Conservation (phyloP, 2,113 vertebrate genomes). For the Azemiops feae region DNA sequence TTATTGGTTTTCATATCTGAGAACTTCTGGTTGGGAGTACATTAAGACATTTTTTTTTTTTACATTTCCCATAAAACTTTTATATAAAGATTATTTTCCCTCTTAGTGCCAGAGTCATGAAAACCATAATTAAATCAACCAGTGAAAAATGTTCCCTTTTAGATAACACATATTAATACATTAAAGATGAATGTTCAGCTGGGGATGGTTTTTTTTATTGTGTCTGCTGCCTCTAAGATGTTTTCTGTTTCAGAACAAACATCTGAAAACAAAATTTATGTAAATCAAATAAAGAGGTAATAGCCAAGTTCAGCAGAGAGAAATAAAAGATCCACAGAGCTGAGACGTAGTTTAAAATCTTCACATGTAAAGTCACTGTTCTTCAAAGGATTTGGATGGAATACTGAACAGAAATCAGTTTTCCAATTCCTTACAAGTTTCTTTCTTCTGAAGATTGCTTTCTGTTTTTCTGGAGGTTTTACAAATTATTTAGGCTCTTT, state of each 20-base stretch:
- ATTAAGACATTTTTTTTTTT: constrained; percentile 31
- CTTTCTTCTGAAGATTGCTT: background rate
- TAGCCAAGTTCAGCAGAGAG: constrained; percentile 9
- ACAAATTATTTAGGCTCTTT: background rate
- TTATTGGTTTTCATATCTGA: background rate
- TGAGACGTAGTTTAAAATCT: background rate
- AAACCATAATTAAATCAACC: constrained; percentile 38
- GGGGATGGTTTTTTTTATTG: constrained; percentile 15
- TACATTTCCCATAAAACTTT: constrained; percentile 41
- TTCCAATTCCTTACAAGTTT: background rate
- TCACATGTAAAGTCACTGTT: background rate
- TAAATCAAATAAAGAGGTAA: constrained; percentile 20
- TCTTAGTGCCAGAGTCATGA: constrained; percentile 2
- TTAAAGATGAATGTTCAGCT: constrained; percentile 19
- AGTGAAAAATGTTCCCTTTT: constrained; percentile 35
- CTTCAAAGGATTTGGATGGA: background rate
- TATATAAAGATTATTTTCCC: constrained; percentile 25
- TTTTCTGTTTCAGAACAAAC: constrained; percentile 11
- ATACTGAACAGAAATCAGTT: background rate
- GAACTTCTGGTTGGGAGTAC: constrained; percentile 2
- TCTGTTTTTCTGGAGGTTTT: background rate
- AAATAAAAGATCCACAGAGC: background rate
- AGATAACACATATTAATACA: constrained; percentile 14
- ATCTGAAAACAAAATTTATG: constrained; percentile 19
- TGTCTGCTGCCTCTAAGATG: background rate